Conservation (phyloP, 2,888 invertebrate genomes). For the Ecdyonurus torrentis region DNA sequence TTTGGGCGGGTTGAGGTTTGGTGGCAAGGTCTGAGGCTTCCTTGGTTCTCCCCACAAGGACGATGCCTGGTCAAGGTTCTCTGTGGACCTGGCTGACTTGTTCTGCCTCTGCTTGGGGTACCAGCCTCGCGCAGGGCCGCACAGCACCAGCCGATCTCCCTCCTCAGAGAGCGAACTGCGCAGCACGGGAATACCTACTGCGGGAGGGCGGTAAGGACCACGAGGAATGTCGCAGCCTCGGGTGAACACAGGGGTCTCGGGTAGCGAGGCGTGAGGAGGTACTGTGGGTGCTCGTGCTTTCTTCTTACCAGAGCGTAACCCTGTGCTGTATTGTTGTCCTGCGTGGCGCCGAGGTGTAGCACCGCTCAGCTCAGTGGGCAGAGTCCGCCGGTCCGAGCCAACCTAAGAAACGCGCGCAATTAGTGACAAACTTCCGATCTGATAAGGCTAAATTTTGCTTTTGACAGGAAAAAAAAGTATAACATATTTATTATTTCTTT, state of each 20-base stretch:
- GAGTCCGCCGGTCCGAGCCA: conserved; percentile 42
- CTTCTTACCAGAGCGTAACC: conserved; percentile 2
- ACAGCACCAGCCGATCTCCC: not conserved
- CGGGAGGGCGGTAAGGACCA: conserved; percentile 46
- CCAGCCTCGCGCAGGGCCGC: conserved; percentile 17
- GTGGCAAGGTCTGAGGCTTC: conserved; percentile 73
- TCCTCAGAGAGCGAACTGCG: not conserved
- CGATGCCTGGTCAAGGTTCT: conserved; percentile 52
- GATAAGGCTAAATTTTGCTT: too few relatives aligned
- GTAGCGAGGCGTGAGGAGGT: conserved; percentile 36
- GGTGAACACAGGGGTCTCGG: conserved; percentile 79
- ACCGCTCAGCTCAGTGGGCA: conserved; percentile 51
- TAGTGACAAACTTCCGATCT: too few relatives aligned
- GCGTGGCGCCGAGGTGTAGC: conserved; percentile 2
- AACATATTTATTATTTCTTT: too few relatives aligned
- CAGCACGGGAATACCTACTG: not conserved
- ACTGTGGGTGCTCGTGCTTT: not conserved
- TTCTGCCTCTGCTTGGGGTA: conserved; percentile 25
- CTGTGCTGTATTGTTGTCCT: not conserved
- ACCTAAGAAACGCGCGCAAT: too few relatives aligned
- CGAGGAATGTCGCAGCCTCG: conserved; percentile 62
- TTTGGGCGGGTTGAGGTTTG: conserved; percentile 65
- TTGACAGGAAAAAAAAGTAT: too few relatives aligned
- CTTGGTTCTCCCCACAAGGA: conserved; percentile 29
- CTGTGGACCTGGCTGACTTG: conserved; percentile 38